Conservation (phyloP, 2,113 vertebrate genomes). For the Eudyptes chrysolophus region DNA sequence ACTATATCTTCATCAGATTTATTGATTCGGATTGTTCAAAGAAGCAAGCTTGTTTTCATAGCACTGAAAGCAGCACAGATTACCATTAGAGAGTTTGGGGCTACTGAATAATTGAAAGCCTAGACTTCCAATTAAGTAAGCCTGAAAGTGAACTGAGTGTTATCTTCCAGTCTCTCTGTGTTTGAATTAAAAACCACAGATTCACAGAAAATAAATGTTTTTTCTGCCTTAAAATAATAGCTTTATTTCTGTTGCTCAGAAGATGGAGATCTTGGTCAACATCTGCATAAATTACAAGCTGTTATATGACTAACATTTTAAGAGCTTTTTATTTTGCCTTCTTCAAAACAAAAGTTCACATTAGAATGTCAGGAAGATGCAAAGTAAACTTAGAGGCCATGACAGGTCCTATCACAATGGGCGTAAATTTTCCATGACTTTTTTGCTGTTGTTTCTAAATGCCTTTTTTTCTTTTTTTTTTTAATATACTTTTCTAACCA, state of each 20-base stretch:
- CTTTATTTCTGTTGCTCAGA: neutral
- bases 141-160: neutral
- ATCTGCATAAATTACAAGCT: neutral
- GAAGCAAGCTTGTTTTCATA: neutral
- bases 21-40: neutral
- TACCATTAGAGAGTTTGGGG: neutral
- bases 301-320: neutral
- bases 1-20: neutral
- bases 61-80: neutral
- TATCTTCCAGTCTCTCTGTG: neutral
- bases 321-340: neutral
- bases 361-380: neutral
- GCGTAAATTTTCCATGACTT: rapidly evolving
- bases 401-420: neutral
- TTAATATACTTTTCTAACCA: neutral
- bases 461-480: rapidly evolving
- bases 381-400: neutral
- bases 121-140: neutral
- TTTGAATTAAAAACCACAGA: neutral
- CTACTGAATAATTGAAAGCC: neutral
- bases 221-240: neutral
- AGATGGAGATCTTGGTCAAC: neutral
- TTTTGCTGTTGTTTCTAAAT: neutral
- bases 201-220: neutral
- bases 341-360: neutral